Evolutionary conservation across 2,113 vertebrate genomes (phyloP).

Genomic region (Charina bottae): DNA sequence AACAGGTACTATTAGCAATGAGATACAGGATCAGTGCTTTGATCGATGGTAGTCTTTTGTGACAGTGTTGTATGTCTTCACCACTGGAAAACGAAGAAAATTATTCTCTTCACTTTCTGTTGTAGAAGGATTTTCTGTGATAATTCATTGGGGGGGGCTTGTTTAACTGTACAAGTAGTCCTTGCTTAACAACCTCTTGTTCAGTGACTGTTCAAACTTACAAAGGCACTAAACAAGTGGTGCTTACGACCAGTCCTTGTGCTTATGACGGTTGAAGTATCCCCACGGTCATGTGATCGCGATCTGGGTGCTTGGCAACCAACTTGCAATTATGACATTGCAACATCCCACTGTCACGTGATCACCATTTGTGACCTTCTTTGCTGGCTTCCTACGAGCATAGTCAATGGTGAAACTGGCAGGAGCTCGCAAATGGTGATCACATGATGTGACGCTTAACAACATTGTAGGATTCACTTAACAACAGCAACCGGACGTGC

Average conservation of each 20-base stretch:
- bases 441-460: background rate
- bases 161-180: conserved; percentile 30
- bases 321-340: background rate
- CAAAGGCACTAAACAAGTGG: background rate
- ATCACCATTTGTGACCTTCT: background rate
- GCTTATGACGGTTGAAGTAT: background rate
- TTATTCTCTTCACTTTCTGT: conserved; percentile 32
- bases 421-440: background rate
- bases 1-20: conserved; percentile 24
- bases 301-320: background rate
- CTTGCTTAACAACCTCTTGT: background rate
- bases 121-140: conserved; percentile 33
- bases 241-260: background rate
- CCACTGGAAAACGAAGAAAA: conserved; percentile 11
- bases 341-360: background rate
- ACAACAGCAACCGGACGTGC: background rate
- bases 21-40: conserved; percentile 7
- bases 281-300: background rate
- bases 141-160: conserved; percentile 44
- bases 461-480: background rate
- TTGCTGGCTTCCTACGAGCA: background rate
- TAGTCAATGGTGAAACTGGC: background rate
- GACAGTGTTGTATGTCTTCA: conserved; percentile 34
- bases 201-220: background rate
- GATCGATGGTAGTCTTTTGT: conserved; percentile 14